Evolutionary conservation across 2,113 vertebrate genomes (phyloP), one percentile per base, ranked within the genome.

Genomic region (Henicopernis longicauda): DNA sequence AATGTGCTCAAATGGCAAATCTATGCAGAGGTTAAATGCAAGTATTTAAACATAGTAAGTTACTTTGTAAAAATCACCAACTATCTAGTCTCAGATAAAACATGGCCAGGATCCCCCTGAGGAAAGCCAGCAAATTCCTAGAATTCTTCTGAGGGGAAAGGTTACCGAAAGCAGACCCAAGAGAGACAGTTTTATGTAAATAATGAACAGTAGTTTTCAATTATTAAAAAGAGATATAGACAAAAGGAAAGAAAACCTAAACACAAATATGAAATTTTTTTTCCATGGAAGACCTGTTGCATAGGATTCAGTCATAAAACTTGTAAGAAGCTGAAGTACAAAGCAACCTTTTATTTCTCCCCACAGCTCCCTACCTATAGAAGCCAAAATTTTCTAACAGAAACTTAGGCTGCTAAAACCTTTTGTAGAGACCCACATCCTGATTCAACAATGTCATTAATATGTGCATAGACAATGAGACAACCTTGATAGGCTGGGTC

Each of bases 141-240:
- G 97, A 98, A 98, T 98, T 98, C 98, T 97, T 98, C 82, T 0
- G 10, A 98, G 98, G 98, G 98, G 96, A 98, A 98, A 98, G 98
- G 98, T 98, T 98, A 98, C 32, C 84, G 97, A 97, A 98, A 97
- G 95, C 97, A 98, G 96, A 94, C 91, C 58, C 95, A 97, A 95
- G 97, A 96, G 95, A 98, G 95, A 96, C 91, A 97, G 93, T 96
- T 98, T 98, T 97, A 96, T 96, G 96, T 98, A 98, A 98, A 98
- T 98, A 98, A 97, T 65, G 96, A 98, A 95, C 97, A 98, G 98
- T 98, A 97, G 97, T 97, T 98, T 98, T 97, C 95, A 98, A 98
- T 98, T 98, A 98, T 98, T 98, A 96, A 93, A 97, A 82, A 49
- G 58, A 97, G 91, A 98, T 97, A 76, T 90, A 63, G 70, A 90